Percentiles rank a stretch among this genome's conserved stretches.
These are phyloP conservation scores for Archips crataeganus DNA, from an alignment of 2,888 invertebrate species.

Conservation along the genomic window DNA sequence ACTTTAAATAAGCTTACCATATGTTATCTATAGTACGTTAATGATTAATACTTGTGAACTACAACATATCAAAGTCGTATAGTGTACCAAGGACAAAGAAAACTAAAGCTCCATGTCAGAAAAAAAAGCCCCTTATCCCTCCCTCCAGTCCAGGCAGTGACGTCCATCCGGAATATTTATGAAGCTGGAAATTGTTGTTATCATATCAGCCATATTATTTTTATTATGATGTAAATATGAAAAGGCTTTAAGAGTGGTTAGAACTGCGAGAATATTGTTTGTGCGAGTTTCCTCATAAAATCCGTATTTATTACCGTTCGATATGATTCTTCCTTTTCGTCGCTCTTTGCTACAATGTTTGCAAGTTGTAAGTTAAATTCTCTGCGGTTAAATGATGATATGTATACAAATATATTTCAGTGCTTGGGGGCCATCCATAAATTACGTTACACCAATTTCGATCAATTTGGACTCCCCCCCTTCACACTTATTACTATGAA, in stretches of 20 bases:
- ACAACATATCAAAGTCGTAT: slow-evolving; percentile 35
- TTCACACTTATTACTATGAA: too few species aligned
- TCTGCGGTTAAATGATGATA: background rate
- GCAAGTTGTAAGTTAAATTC: background rate
- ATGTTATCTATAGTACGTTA: slow-evolving; percentile 7
- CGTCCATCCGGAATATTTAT: slow-evolving; percentile 42
- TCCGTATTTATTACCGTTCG: slow-evolving; percentile 33
- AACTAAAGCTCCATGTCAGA: slow-evolving; percentile 40
- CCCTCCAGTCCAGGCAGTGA: slow-evolving; percentile 40
- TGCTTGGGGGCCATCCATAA: too few species aligned
- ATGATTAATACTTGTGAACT: background rate
- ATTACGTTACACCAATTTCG: too few species aligned
- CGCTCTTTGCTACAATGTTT: slow-evolving; percentile 25
- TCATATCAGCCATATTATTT: slow-evolving; percentile 41
- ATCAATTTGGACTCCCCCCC: too few species aligned
- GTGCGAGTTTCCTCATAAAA: slow-evolving; percentile 31
- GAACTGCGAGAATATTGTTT: slow-evolving; percentile 39
- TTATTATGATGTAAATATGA: slow-evolving; percentile 43
- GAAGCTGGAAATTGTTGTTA: slow-evolving; percentile 42
- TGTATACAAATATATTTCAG: background rate
- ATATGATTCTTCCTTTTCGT: slow-evolving; percentile 23
- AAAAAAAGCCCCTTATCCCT: slow-evolving; percentile 38
- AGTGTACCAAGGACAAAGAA: slow-evolving; percentile 40
- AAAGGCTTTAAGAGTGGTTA: slow-evolving; percentile 41
- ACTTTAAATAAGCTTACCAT: background rate